phyloP scores from a whole-genome alignment of 1,140 invertebrate species.

The Vanessa atalanta region DNA sequence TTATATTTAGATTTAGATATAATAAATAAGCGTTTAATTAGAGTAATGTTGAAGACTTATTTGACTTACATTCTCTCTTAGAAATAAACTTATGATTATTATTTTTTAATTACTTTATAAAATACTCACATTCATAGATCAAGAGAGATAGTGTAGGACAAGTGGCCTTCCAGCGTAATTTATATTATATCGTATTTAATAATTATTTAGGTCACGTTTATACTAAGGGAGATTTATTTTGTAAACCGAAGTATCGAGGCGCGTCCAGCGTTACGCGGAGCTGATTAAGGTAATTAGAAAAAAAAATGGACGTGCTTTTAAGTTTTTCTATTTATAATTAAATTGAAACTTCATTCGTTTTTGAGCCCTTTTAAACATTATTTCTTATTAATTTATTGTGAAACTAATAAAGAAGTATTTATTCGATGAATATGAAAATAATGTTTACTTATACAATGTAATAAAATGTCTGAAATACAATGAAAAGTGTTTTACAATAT shows the following conservation, averaged over 20 bases:
- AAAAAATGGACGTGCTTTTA: slow-evolving; percentile 60
- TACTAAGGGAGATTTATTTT: slow-evolving; percentile 36
- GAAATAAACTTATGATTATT: slow-evolving; percentile 15
- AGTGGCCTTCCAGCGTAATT: slow-evolving; percentile 29
- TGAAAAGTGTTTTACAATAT: too few species aligned
- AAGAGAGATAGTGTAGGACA: slow-evolving; percentile 23
- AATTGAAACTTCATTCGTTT: slow-evolving; percentile 5
- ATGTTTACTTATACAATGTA: not conserved
- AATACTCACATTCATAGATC: slow-evolving; percentile 19
- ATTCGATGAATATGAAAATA: not conserved
- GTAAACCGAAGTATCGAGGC: slow-evolving; percentile 30
- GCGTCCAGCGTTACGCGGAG: slow-evolving; percentile 57
- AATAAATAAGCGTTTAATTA: slow-evolving; percentile 44
- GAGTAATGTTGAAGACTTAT: slow-evolving; percentile 32
- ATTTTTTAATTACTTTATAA: slow-evolving; percentile 15
- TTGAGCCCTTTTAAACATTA: slow-evolving; percentile 4
- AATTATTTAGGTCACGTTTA: slow-evolving; percentile 28
- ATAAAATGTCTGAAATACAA: too few species aligned
- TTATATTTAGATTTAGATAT: slow-evolving; percentile 53
- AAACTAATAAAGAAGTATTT: slow-evolving; percentile 17
- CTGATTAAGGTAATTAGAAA: slow-evolving; percentile 72
- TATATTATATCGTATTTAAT: slow-evolving; percentile 33
- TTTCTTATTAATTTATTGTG: slow-evolving; percentile 1
- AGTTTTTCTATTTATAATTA: slow-evolving; percentile 17
- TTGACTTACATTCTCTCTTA: slow-evolving; percentile 24